Evolutionary conservation across 2,113 vertebrate species (phyloP).

Genomic region (Carlito syrichta): DNA sequence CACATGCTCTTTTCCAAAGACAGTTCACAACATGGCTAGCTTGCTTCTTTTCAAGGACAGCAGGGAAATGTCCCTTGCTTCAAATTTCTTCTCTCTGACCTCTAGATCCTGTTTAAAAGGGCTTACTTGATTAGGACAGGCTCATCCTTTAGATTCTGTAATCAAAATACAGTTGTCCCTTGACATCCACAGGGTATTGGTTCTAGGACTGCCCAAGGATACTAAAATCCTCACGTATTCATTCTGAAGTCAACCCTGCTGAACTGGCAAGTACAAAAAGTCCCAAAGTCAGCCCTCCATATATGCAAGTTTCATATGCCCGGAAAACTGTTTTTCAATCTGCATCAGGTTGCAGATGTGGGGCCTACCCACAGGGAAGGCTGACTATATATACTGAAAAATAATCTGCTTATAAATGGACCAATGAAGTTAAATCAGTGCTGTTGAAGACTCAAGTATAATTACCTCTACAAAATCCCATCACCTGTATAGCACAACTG

Average conservation of each 20-base stretch:
- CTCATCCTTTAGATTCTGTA: not conserved
- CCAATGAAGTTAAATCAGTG: not conserved
- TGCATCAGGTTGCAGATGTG: not conserved
- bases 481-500: not conserved
- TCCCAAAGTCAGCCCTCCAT: not conserved
- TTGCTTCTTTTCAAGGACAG: not conserved
- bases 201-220: not conserved
- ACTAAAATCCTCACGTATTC: not conserved
- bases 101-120: not conserved
- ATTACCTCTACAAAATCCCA: not conserved
- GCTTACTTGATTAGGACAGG: not conserved
- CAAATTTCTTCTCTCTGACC: not conserved
- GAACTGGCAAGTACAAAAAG: not conserved
- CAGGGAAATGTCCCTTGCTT: not conserved
- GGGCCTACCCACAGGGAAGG: not conserved
- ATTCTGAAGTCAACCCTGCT: not conserved
- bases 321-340: not conserved
- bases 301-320: not conserved
- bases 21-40: not conserved
- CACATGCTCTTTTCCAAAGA: not conserved
- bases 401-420: not conserved
- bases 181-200: not conserved
- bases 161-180: not conserved
- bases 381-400: not conserved
- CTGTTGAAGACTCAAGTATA: not conserved